phyloP scores from a whole-genome alignment of 2,113 vertebrate genomes.

The Phylloscopus trochiloides region DNA sequence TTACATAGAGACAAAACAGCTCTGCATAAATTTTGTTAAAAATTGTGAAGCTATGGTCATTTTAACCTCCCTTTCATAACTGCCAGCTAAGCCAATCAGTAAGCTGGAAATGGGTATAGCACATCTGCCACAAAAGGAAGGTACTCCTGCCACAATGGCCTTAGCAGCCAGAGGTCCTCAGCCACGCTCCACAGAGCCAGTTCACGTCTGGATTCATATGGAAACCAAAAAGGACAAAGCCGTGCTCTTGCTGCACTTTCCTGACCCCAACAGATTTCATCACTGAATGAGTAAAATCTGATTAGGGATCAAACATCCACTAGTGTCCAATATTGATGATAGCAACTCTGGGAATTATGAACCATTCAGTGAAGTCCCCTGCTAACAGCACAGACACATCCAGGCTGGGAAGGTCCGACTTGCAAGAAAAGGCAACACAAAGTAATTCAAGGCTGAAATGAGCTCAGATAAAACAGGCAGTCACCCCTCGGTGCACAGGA shows the following conservation, averaged over 20 bases:
- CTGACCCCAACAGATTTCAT: not conserved
- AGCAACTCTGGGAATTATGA: not conserved
- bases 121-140: not conserved
- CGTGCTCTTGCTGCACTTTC: not conserved
- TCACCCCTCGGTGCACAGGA: accelerated
- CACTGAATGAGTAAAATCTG: not conserved
- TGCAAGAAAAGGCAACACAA: not conserved
- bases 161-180: not conserved
- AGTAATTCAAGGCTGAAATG: not conserved
- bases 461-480: not conserved
- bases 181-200: not conserved
- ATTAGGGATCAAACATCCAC: not conserved
- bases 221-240: not conserved
- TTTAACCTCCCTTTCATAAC: not conserved
- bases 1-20: not conserved
- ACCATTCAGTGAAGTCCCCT: not conserved
- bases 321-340: accelerated
- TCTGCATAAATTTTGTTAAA: not conserved
- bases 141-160: not conserved
- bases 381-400: not conserved
- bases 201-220: accelerated
- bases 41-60: not conserved
- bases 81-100: not conserved
- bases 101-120: accelerated
- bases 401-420: not conserved